Base-by-base conservation (phyloP, 2,888 invertebrate genomes). In the Phengaris arion region DNA sequence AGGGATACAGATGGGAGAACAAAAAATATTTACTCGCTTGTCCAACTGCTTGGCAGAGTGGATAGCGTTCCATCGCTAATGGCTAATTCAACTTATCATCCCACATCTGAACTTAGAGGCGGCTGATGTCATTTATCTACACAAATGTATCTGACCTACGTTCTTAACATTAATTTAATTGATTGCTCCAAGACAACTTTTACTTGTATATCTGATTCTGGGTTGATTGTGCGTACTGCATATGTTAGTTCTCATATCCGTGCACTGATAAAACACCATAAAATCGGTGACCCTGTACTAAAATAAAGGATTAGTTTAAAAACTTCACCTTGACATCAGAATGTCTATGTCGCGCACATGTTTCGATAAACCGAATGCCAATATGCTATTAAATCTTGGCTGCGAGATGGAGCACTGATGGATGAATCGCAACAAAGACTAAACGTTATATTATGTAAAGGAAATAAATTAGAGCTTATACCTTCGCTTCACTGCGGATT, bases 401-500 rank as follows among this genome's bases (percentile, higher is more conserved):
- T 12, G 51, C n/a, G 48, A 52, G 35, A 52, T 12, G 13, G 13
- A 7, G 54, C 35, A 54, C 22, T 4, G 35, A 35, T 35, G 35
- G 22, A 35, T 52, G 6, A 54, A 54, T 8, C 54, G 52, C 54
- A 72, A 72, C 72, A 72, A 72, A 72, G 72, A 72, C 69, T n/a
- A 70, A 52, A 72, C 54, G 52, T 35, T 64, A 54, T 72, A 72
- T 72, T 72, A 72, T 72, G 54, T 72, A 72, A 54, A 70, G 54
- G 54, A 54, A 52, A 72, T 72, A 52, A 51, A 72, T 72, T 54
- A 45, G 54, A 22, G 72, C 72, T 35, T 52, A 51, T 22, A 54
- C 64, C 64, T 35, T 45, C 64, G 64, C 72, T 72, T 22, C 72
- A 72, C 22, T 72, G 72, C 72, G 72, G 72, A 72, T 54, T 72